Evolutionary conservation across 2,113 vertebrate genomes (phyloP).

Genomic region (Bothrops jararaca): DNA sequence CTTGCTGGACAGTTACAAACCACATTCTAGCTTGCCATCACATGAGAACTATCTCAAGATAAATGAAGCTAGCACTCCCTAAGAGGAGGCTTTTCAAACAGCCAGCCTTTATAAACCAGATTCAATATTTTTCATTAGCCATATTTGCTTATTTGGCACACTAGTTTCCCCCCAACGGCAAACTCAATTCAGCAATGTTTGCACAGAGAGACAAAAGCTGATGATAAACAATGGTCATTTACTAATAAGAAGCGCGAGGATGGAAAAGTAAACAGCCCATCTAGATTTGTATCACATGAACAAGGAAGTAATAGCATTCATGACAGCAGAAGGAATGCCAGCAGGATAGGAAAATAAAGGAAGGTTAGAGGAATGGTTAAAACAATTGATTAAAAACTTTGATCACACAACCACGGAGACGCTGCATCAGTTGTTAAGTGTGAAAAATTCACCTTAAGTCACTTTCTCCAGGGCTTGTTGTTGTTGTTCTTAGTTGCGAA

Average conservation of each 20-base stretch:
- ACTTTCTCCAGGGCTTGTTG: too few species aligned
- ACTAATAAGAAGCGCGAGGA: conserved; percentile 26
- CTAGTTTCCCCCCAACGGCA: conserved; percentile 42
- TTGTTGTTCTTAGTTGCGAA: too few species aligned
- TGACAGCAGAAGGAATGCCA: neutral
- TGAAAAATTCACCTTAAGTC: too few species aligned
- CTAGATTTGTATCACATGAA: conserved; percentile 35
- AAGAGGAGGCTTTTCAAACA: conserved; percentile 25
- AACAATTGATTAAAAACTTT: neutral
- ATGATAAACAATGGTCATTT: conserved; percentile 39
- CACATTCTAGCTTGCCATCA: neutral
- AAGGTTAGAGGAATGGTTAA: conserved; percentile 18
- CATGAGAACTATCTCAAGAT: neutral
- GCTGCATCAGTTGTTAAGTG: too few species aligned
- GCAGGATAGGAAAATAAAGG: conserved; percentile 23
- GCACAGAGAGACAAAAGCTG: conserved; percentile 49
- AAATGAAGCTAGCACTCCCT: conserved; percentile 7
- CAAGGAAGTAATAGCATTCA: conserved; percentile 24
- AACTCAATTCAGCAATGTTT: conserved; percentile 46
- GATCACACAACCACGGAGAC: too few species aligned
- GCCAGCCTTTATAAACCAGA: conserved; percentile 39
- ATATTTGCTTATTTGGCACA: conserved; percentile 57
- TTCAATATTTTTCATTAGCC: conserved; percentile 22
- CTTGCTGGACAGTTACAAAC: neutral
- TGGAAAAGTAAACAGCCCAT: conserved; percentile 46